Percentiles rank a stretch among this genome's conserved stretches.
These are phyloP conservation scores for Caenorhabditis becei DNA, from an alignment of 2,888 invertebrate species.

Conservation along the genomic window DNA sequence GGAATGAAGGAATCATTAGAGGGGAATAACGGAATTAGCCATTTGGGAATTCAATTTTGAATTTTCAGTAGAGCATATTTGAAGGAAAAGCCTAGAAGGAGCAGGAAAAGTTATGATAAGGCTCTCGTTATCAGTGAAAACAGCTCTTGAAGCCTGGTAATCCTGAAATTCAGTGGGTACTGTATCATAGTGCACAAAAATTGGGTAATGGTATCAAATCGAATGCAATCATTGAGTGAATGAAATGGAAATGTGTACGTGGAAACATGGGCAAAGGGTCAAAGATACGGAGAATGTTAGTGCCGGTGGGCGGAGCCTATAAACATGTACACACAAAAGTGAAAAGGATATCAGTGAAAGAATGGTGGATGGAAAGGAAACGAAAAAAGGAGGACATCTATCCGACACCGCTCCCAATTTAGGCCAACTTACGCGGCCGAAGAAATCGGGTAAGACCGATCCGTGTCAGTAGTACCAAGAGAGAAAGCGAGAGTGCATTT, in stretches of 20 bases:
- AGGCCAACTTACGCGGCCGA: conserved; percentile 40
- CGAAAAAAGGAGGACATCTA: conserved; percentile 50
- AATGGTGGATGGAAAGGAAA: not conserved
- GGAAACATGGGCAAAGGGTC: conserved; percentile 16
- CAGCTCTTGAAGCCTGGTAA: too few species aligned
- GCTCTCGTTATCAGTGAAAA: too few species aligned
- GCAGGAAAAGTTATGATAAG: too few species aligned
- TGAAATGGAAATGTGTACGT: not conserved
- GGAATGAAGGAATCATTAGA: too few species aligned
- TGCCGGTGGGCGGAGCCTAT: conserved; percentile 43
- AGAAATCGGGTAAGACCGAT: conserved; percentile 25
- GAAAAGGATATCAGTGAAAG: conserved; percentile 36
- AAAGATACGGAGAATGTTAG: conserved; percentile 55
- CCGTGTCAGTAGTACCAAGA: conserved; percentile 46
- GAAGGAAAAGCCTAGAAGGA: too few species aligned
- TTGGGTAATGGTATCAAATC: too few species aligned
- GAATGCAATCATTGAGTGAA: not conserved
- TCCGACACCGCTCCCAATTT: conserved; percentile 35
- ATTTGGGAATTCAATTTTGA: too few species aligned
- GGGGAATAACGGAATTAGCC: too few species aligned
- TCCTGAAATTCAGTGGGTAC: too few species aligned
- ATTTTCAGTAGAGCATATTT: too few species aligned
- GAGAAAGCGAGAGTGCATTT: conserved; percentile 34
- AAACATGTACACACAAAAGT: conserved; percentile 12
- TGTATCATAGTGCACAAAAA: too few species aligned